These are phyloP conservation scores for Smithornis capensis DNA, from an alignment of 2,113 vertebrate species.

Conservation along the genomic window DNA sequence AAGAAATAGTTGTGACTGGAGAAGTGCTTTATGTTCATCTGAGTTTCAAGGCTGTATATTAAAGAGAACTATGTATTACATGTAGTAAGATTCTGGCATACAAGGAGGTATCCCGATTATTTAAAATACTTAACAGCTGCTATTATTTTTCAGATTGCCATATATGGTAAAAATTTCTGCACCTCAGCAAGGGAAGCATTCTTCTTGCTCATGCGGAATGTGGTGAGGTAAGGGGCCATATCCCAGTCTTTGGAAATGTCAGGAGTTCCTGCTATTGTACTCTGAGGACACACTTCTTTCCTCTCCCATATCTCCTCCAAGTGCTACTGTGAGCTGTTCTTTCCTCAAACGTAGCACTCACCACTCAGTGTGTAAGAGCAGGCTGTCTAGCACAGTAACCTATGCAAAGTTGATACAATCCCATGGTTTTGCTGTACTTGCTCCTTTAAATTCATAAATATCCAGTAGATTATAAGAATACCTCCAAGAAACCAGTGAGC, in stretches of 20 bases:
- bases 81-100: neutral
- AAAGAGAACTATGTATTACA: neutral
- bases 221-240: slow-evolving; percentile 82
- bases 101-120: neutral
- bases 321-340: neutral
- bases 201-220: slow-evolving; percentile 92
- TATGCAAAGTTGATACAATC: neutral
- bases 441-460: neutral
- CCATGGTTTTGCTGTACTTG: neutral
- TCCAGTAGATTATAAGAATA: neutral
- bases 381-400: neutral
- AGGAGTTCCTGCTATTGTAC: neutral
- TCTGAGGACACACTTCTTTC: neutral
- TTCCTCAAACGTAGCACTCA: neutral
- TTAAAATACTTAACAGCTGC: neutral
- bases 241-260: neutral
- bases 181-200: slow-evolving; percentile 91
- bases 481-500: neutral
- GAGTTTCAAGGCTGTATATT: neutral
- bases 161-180: slow-evolving; percentile 96
- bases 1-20: neutral
- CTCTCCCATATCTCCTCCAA: neutral
- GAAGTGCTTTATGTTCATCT: neutral
- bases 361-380: neutral
- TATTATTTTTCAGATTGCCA: slow-evolving; percentile 84